Base-by-base conservation (phyloP, 2,888 invertebrate genomes). In the Platerodrilus igneus region DNA sequence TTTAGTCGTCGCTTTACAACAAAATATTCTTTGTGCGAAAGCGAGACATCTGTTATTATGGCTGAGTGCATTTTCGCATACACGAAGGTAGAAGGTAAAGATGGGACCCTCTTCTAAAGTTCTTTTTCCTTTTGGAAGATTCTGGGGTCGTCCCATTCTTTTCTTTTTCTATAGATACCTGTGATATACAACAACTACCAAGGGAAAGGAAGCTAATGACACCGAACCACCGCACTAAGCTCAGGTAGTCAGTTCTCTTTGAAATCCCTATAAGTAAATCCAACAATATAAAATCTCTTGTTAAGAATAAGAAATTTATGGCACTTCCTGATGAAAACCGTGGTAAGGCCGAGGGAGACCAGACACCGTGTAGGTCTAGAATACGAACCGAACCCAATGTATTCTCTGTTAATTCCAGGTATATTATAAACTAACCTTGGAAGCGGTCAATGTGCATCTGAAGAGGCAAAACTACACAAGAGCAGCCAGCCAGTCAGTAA, bases 381-480 rank as follows among this genome's bases (percentile, higher is more conserved):
- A n/a, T n/a, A n/a, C n/a, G n/a, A n/a, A n/a, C n/a, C n/a, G 40
- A 47, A 51, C 55, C 49, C 49, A 48, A 52, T 51, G 52, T 47
- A 51, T 45, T 49, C 46, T 45, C 47, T 50, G n/a, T n/a, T n/a
- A n/a, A n/a, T n/a, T n/a, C n/a, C 57, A 59, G 59, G 59, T 59
- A 58, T 51, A 52, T n/a, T n/a, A n/a, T n/a, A n/a, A n/a, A n/a
- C 53, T 55, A 58, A 59, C 59, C 59, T 59, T 59, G 59, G 57
- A 46, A 59, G 55, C 59, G 59, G 59, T 59, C 59, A 59, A 51
- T 53, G 53, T 55, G 58, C 58, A 57, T 50, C 47, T 42, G 26
- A 41, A 44, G 47, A 41, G 40, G 46, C 36, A 37, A 28, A 29
- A 40, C 23, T n/a, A n/a, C 39, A 41, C 40, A 30, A 27, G 40